Base-by-base conservation (phyloP, 2,888 invertebrate species). In the Hypomecis atomaria region DNA sequence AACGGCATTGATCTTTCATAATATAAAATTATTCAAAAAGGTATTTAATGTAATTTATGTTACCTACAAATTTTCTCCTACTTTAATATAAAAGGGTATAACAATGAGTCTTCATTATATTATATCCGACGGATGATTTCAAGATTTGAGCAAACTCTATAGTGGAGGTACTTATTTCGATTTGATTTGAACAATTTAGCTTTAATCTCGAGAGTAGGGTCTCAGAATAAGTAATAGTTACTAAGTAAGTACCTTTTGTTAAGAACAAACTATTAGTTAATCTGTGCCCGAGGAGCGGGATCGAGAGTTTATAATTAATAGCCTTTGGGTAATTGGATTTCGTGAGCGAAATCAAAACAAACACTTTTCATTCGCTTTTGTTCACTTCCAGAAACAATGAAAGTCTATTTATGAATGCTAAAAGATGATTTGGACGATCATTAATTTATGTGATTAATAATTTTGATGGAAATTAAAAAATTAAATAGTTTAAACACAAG, bases 261-360 rank as follows among this genome's bases (percentile, higher is more conserved):
- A 11, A 8, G 13, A 9, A 36, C n/a, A 36, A 38, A 50, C 38
- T 50, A 37, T 13, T 9, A 9, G 10, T 38, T 50, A 40, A 42
- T 40, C 52, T 40, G 10, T 42, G 23, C 6, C 40, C 33, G 40
- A 33, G 33, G n/a, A 47, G 23, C 37, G n/a, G 43, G 50, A 59
- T 43, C 42, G 50, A 34, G 59, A 55, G 49, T 36, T 34, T 43
- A 10, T 50, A 57, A 58, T 58, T 53, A 62, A 42, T 58, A 36
- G 42, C 53, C 42, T 47, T 10, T 13, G 34, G 52, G 47, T 62
- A 45, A 62, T 53, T 62, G 58, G 53, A 57, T 53, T 62, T 36
- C 9, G 53, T 38, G 23, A 9, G 47, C 47, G 42, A 62, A 58
- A 66, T 61, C 53, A 66, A 59, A 66, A 69, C 59, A 64, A 63